Evolutionary conservation across 1,140 invertebrate genomes (phyloP).

Genomic region (Riptortus pedestris): DNA sequence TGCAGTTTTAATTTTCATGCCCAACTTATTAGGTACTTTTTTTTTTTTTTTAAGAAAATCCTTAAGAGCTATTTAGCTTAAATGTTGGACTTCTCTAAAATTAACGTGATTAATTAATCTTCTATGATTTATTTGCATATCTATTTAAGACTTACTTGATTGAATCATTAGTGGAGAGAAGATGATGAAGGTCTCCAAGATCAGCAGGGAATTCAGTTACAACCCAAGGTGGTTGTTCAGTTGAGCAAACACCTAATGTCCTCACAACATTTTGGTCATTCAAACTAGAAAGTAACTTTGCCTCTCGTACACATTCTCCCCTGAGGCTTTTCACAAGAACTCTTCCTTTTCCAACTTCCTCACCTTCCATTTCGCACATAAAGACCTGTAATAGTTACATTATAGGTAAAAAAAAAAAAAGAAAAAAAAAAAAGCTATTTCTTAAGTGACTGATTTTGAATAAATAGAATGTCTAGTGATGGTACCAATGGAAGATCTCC

Average conservation of each 20-base stretch:
- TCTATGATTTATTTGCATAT: too few species aligned
- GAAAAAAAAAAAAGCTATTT: too few species aligned
- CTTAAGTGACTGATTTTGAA: neutral
- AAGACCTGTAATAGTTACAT: conserved; percentile 21
- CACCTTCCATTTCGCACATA: conserved; percentile 27
- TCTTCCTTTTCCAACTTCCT: conserved; percentile 34
- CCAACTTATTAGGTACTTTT: too few species aligned
- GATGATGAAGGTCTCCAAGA: conserved; percentile 67
- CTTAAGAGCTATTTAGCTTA: too few species aligned
- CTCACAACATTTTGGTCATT: conserved; percentile 63
- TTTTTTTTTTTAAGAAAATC: too few species aligned
- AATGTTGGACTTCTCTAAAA: too few species aligned
- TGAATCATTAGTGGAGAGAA: conserved; percentile 39
- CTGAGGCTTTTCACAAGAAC: conserved; percentile 34
- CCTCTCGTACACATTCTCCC: conserved; percentile 48
- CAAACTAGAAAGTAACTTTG: conserved; percentile 59
- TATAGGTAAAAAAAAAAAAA: too few species aligned
- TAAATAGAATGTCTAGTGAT: neutral
- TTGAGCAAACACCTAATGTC: conserved; percentile 56
- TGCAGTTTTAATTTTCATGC: too few species aligned
- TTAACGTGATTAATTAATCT: too few species aligned
- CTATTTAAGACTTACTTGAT: conserved; percentile 28
- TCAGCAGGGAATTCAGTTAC: conserved; percentile 67
- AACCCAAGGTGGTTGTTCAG: conserved; percentile 54
- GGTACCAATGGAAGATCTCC: too few species aligned